Evolutionary conservation across 2,888 invertebrate species (phyloP).

Genomic region (Argynnis bischoffii): DNA sequence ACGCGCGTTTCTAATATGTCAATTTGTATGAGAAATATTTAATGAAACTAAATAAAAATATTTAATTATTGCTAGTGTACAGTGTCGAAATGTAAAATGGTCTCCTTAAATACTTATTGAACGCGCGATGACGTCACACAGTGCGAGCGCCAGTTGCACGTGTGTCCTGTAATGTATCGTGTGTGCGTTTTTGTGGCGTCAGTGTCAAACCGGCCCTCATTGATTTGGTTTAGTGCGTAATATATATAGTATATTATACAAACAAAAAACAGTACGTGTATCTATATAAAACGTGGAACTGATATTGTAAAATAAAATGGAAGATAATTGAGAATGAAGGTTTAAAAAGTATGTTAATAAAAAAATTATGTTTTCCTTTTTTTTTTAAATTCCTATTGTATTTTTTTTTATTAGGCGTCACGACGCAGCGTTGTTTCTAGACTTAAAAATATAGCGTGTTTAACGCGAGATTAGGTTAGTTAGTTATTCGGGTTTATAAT

Average conservation of each 20-base stretch:
- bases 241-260: constrained; percentile 37
- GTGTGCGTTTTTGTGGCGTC: constrained; percentile 20
- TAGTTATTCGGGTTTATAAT: constrained; percentile 32
- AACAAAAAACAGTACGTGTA: constrained; percentile 43
- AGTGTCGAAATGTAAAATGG: constrained; percentile 40
- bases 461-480: constrained; percentile 43
- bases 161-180: constrained; percentile 21
- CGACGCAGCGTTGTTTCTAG: constrained; percentile 37
- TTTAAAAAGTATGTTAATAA: constrained; percentile 53
- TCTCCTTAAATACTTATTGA: constrained; percentile 29
- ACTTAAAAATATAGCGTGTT: constrained; percentile 25
- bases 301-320: constrained; percentile 56
- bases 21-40: constrained; percentile 42
- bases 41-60: constrained; percentile 21
- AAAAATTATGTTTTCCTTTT: constrained; percentile 48
- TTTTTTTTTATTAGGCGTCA: constrained; percentile 39
- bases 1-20: constrained; percentile 35
- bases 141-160: constrained; percentile 7
- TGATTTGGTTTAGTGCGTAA: constrained; percentile 33
- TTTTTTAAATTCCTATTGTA: constrained; percentile 56
- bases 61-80: constrained; percentile 36
- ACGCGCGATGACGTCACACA: constrained; percentile 27
- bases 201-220: constrained; percentile 32
- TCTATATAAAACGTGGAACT: constrained; percentile 46
- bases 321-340: constrained; percentile 48